A percentile compares a stretch with the other conserved stretches of the same genome.
These are phyloP conservation scores for Synanceia verrucosa DNA, from an alignment of 2,797 vertebrate species.

Conservation along the genomic window DNA sequence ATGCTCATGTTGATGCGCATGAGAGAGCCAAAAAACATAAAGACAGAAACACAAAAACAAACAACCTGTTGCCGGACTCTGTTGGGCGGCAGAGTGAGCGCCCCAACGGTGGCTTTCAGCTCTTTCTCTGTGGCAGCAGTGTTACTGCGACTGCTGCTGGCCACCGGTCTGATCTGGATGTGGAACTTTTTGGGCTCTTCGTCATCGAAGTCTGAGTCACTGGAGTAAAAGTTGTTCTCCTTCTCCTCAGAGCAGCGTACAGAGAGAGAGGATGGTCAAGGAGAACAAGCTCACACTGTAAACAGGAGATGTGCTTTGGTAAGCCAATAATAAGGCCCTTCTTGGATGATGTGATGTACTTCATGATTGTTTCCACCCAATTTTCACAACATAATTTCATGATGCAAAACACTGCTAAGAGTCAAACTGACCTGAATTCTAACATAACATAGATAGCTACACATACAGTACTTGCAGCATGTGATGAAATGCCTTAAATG, in stretches of 20 bases:
- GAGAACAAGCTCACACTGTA: constrained; percentile 29
- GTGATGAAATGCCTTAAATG: too few species aligned
- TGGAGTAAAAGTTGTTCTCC: constrained; percentile 89
- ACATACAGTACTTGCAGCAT: too few species aligned
- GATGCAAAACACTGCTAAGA: background rate
- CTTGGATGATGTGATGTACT: background rate
- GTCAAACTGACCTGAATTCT: too few species aligned
- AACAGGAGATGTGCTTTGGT: background rate
- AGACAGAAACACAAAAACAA: background rate
- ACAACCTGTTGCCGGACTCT: constrained; percentile 66
- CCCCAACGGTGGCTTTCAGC: constrained; percentile 90
- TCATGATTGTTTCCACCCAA: background rate
- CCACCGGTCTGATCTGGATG: constrained; percentile 90
- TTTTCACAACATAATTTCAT: background rate
- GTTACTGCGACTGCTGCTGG: constrained; percentile 76
- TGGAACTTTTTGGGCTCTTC: constrained; percentile 93
- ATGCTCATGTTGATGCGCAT: background rate
- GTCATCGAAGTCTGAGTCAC: constrained; percentile 94
- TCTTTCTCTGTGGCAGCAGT: constrained; percentile 85
- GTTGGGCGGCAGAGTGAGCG: constrained; percentile 89
- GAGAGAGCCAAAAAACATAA: background rate
- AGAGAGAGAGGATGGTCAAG: constrained; percentile 57
- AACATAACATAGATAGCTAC: too few species aligned
- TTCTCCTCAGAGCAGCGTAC: constrained; percentile 80
- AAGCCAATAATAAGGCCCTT: background rate